Evolutionary conservation across 92 coral and sea anemone species (phyloP).

Genomic region (Epizoanthus fatuus): DNA sequence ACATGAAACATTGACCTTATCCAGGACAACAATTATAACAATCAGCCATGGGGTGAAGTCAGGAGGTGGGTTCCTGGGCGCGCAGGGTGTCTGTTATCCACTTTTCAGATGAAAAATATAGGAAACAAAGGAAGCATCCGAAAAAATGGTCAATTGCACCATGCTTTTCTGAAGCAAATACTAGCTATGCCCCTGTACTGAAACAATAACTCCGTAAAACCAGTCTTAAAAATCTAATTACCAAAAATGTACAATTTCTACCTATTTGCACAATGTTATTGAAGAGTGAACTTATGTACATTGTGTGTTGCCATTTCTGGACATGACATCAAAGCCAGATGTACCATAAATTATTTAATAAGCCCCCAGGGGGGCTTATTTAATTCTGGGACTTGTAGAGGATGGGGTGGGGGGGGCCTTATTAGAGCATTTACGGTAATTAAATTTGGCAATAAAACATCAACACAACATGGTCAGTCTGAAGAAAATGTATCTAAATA

Average conservation of each 20-base stretch:
- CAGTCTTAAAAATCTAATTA: constrained; percentile 36
- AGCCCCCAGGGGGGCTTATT: neutral
- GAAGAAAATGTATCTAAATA: constrained; percentile 3
- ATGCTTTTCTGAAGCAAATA: constrained; percentile 22
- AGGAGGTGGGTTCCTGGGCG: constrained; percentile 27
- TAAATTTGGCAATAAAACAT: constrained; percentile 29
- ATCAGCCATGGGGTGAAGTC: constrained; percentile 8
- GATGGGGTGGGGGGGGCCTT: no score
- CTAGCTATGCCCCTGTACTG: neutral
- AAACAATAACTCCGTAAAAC: constrained; percentile 4
- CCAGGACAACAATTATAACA: no score
- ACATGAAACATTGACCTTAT: no score
- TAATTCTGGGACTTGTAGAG: no score
- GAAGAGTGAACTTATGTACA: constrained; percentile 28
- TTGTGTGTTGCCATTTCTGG: constrained; percentile 30
- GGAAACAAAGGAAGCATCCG: constrained; percentile 19
- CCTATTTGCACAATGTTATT: constrained; percentile 8
- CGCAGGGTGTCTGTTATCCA: constrained; percentile 10
- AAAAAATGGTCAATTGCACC: constrained; percentile 18
- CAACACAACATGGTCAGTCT: constrained; percentile 33
- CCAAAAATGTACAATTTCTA: constrained; percentile 37
- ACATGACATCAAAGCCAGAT: constrained; percentile 20
- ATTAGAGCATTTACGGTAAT: constrained; percentile 25
- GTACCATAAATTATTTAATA: constrained; percentile 16
- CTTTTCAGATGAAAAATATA: constrained; percentile 20